Evolutionary conservation across 92 coral and sea anemone genomes (phyloP).

Genomic region (Siderastrea radians): DNA sequence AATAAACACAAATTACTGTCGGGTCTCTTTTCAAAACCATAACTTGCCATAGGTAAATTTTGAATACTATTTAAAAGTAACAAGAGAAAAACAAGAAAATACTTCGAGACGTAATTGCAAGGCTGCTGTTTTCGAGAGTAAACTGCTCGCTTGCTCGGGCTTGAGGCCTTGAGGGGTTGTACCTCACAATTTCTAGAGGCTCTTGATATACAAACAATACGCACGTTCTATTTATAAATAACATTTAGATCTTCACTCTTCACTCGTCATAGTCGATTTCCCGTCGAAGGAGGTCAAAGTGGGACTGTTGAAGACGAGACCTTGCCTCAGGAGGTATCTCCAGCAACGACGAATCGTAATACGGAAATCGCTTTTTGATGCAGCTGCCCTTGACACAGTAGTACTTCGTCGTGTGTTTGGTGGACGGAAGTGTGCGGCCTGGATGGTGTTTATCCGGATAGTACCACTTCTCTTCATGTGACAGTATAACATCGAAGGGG

Average conservation of each 20-base stretch:
- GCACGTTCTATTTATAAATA: not conserved
- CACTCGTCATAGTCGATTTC: slow-evolving; percentile 1
- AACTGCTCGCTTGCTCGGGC: too few species aligned
- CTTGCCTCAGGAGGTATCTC: slow-evolving; percentile 37
- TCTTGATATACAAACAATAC: too few species aligned
- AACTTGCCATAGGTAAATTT: too few species aligned
- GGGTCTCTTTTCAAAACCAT: too few species aligned
- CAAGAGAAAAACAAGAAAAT: too few species aligned
- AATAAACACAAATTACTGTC: too few species aligned
- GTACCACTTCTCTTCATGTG: slow-evolving; percentile 55
- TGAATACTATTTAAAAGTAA: too few species aligned
- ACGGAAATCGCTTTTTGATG: slow-evolving; percentile 45
- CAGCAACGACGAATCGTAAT: slow-evolving; percentile 29
- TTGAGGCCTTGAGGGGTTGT: too few species aligned
- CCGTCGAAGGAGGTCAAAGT: slow-evolving; percentile 1
- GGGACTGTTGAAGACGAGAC: slow-evolving; percentile 20
- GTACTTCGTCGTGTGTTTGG: slow-evolving; percentile 21
- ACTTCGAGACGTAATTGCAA: too few species aligned
- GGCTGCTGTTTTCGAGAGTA: too few species aligned
- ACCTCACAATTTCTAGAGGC: too few species aligned
- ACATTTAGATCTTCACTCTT: not conserved
- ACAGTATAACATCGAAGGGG: slow-evolving; percentile 29
- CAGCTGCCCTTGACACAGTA: slow-evolving; percentile 46
- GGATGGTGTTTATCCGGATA: slow-evolving; percentile 45
- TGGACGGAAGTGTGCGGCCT: slow-evolving; percentile 33